phyloP scores from a whole-genome alignment of 2,797 vertebrate species.

The Macrochelys suwanniensis region DNA sequence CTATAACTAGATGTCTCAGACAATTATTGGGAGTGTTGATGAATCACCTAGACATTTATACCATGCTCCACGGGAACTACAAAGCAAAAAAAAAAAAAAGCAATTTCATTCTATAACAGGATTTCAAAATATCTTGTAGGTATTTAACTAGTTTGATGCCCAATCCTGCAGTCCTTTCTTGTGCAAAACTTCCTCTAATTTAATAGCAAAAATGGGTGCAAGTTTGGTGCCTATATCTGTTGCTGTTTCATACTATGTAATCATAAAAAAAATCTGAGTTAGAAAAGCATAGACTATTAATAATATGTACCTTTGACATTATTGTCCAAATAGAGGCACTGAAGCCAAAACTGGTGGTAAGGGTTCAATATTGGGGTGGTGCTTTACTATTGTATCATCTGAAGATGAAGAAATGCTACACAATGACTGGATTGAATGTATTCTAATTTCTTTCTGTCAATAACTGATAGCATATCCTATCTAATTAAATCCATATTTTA shows the following conservation, averaged over 20 bases:
- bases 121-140: slow-evolving; percentile 13
- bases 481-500: slow-evolving; percentile 47
- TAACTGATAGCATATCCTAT: slow-evolving; percentile 3
- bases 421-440: background rate
- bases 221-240: background rate
- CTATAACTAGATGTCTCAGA: background rate
- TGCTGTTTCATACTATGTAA: background rate
- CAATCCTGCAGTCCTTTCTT: background rate
- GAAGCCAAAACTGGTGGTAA: background rate
- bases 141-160: background rate
- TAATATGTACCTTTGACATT: background rate
- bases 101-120: slow-evolving; percentile 6
- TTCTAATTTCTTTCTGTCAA: background rate
- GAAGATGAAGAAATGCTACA: background rate
- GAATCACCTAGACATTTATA: slow-evolving; percentile 1
- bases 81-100: slow-evolving; percentile 22
- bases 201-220: background rate
- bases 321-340: background rate
- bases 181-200: background rate
- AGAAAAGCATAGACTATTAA: background rate
- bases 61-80: background rate
- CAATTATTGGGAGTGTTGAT: background rate
- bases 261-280: background rate
- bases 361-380: background rate
- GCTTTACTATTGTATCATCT: background rate